phyloP scores from a whole-genome alignment of 2,888 invertebrate species.

The Tipula unca region DNA sequence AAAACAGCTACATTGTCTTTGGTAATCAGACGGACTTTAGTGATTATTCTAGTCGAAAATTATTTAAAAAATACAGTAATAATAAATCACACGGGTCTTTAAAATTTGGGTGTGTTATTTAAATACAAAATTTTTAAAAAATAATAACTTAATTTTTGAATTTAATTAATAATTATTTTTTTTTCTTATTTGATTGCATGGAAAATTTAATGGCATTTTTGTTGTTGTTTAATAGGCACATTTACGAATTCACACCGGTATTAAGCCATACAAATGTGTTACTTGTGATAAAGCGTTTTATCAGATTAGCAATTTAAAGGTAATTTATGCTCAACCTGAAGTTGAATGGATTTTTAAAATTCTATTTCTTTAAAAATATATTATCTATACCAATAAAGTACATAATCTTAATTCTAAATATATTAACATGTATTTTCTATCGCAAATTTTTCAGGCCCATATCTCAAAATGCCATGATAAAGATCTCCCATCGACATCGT shows the following conservation, averaged over 20 bases:
- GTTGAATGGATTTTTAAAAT: background rate
- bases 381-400: too few relatives aligned
- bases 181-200: background rate
- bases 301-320: constrained; percentile 16
- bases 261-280: constrained; percentile 10
- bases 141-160: background rate
- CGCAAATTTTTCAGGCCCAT: background rate
- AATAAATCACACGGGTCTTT: background rate
- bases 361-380: background rate
- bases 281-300: constrained; percentile 19
- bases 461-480: constrained; percentile 14
- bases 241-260: constrained; percentile 10
- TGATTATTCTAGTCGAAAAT: constrained; percentile 9
- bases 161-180: background rate
- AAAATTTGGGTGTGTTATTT: constrained; percentile 8
- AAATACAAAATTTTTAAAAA: background rate
- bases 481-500: background rate
- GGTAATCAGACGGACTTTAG: constrained; percentile 8
- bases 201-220: background rate
- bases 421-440: background rate
- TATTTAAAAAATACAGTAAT: background rate
- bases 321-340: background rate
- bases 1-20: constrained; percentile 3
- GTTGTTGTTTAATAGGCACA: constrained; percentile 2
- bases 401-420: background rate